These are phyloP conservation scores for Gerris lacustris DNA, from an alignment of 2,888 invertebrate genomes.

Conservation along the genomic window DNA sequence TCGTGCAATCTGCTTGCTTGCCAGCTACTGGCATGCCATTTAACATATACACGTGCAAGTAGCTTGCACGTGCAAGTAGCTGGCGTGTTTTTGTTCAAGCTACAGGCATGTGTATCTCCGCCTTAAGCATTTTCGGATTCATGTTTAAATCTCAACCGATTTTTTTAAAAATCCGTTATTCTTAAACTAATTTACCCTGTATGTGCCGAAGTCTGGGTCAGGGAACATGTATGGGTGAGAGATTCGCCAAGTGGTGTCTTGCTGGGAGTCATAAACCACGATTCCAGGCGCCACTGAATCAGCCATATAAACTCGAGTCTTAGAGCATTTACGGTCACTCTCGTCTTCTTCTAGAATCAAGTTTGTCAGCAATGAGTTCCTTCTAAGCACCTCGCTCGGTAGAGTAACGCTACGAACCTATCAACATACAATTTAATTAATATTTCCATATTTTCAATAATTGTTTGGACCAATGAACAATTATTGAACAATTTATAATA, in stretches of 20 bases:
- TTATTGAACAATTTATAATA: no score
- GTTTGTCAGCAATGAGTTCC: slow-evolving; percentile 64
- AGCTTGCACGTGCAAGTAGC: no score
- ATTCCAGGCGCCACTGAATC: slow-evolving; percentile 65
- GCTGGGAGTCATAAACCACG: slow-evolving; percentile 53
- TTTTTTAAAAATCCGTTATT: no score
- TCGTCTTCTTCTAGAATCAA: slow-evolving; percentile 56
- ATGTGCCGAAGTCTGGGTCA: slow-evolving; percentile 64
- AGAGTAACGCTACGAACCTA: slow-evolving; percentile 52
- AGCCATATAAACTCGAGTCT: slow-evolving; percentile 64
- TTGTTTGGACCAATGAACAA: background rate
- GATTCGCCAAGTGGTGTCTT: slow-evolving; percentile 67
- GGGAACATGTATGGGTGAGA: slow-evolving; percentile 76
- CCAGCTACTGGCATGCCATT: no score
- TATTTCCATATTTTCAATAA: background rate
- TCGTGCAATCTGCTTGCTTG: no score
- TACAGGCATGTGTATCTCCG: no score
- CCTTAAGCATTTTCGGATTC: no score
- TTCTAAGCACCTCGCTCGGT: slow-evolving; percentile 54
- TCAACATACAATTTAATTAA: slow-evolving; percentile 9
- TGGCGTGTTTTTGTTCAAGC: no score
- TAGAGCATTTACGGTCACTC: slow-evolving; percentile 49
- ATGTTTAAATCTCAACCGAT: no score
- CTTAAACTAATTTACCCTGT: slow-evolving; percentile 38
- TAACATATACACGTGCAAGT: no score